Evolutionary conservation across 2,113 vertebrate species (phyloP), one percentile per base, ranked within the genome.

Genomic region (Phyllostomus hastatus): DNA sequence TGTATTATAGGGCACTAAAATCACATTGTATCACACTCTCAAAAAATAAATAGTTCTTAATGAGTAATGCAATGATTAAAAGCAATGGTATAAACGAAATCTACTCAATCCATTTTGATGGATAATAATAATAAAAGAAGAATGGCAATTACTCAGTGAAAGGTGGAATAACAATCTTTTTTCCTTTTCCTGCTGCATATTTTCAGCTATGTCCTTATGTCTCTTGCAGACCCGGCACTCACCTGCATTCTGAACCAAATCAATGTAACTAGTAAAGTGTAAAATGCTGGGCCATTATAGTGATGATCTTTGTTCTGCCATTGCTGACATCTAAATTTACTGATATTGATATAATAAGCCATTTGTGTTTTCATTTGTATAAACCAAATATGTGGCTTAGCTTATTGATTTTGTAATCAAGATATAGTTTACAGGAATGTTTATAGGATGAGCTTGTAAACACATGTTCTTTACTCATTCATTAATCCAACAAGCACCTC

Each of bases 391-490:
- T 96, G 87, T 96, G 84, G 97, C 97, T 97, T 97, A 96, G 67
- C 96, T 95, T 97, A 97, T 98, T 97, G 97, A 98, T 98, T 98
- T 97, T 98, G 88, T 94, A 97, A 98, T 98, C 97, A 97, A 96
- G 95, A 73, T 95, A 96, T 92, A 97, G 97, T 97, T 97, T 97
- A 95, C 89, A 93, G 91, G 91, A 95, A 93, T 96, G 91, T 97
- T 98, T 97, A 96, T 96, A 92, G 96, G 92, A 95, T 94, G 96
- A 96, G 97, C 90, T 95, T 94, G 78, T 94, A 94, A 96, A 96
- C 84, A 84, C 48, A 64, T 9, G 46, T 91, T 93, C 82, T 78
- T 82, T 73, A 75, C 75, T 92, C 93, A 93, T 91, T 95, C 52
- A 52, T 96, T 97, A 96, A 96, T 89, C 50, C 92, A 90, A 85